phyloP scores from a whole-genome alignment of 2,113 vertebrate species.

The Sorex araneus region DNA sequence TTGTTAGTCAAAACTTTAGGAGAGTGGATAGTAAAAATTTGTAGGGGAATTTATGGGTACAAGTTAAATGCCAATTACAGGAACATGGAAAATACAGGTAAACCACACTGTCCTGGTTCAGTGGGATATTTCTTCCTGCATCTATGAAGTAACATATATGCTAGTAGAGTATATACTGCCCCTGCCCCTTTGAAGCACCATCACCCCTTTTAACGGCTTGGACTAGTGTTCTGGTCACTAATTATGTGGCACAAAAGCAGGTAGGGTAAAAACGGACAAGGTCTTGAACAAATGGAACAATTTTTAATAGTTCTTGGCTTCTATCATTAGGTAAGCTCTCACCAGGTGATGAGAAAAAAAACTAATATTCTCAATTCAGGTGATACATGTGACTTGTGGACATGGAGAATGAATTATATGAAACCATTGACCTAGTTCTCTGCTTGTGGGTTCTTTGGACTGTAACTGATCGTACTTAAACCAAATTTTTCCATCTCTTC shows the following conservation, averaged over 20 bases:
- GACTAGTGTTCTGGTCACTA: background rate
- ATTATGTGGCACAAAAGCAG: background rate
- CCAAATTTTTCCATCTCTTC: background rate
- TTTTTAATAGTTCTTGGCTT: background rate
- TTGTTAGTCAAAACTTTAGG: conserved; percentile 48
- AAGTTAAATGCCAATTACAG: background rate
- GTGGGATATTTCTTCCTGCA: background rate
- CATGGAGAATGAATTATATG: background rate
- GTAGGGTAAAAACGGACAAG: background rate
- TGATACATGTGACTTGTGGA: no score
- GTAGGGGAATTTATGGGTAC: background rate
- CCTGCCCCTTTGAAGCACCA: background rate
- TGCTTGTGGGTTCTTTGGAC: background rate
- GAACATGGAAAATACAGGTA: background rate
- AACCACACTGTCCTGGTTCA: background rate
- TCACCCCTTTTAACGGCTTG: background rate
- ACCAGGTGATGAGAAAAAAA: background rate
- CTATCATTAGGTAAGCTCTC: background rate
- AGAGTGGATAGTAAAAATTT: conserved; percentile 8
- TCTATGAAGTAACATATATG: background rate
- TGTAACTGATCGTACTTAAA: background rate
- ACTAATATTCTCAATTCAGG: background rate
- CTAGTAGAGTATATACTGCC: background rate
- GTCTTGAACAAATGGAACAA: background rate
- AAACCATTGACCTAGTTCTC: background rate